These are phyloP conservation scores for Enteromius radiatus DNA, from an alignment of 2,797 vertebrate genomes.

Conservation along the genomic window DNA sequence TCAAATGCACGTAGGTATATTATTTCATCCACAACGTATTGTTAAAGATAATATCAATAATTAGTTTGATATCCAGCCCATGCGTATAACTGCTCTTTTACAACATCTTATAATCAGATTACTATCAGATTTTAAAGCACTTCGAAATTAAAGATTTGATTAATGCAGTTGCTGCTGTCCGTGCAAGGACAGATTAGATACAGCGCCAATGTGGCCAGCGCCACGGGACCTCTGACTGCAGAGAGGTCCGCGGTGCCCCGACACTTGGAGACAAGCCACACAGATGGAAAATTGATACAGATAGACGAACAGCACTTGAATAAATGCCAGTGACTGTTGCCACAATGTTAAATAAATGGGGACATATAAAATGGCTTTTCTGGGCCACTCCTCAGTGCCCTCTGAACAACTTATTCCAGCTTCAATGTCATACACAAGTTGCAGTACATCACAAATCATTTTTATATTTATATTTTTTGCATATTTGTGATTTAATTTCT, in stretches of 20 bases:
- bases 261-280: conserved; percentile 21
- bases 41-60: neutral
- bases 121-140: neutral
- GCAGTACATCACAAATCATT: neutral
- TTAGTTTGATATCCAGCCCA: neutral
- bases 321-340: conserved; percentile 27
- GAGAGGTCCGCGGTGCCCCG: neutral
- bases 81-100: neutral
- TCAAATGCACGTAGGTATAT: neutral
- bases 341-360: conserved; percentile 2
- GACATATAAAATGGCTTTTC: neutral
- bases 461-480: neutral
- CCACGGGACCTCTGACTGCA: conserved; percentile 7
- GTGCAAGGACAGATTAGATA: neutral
- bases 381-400: neutral
- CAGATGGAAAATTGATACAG: conserved; percentile 33
- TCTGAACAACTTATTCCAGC: neutral
- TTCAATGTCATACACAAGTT: neutral
- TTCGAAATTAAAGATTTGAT: neutral
- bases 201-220: conserved; percentile 13
- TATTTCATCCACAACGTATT: neutral
- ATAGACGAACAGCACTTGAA: conserved; percentile 1
- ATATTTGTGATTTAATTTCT: neutral
- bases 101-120: neutral
- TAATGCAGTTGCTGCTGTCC: neutral